A percentile compares a stretch with the other conserved stretches of the same genome.
Evolutionary conservation across 2,797 vertebrate genomes (phyloP).

Genomic region (Scleropages formosus): DNA sequence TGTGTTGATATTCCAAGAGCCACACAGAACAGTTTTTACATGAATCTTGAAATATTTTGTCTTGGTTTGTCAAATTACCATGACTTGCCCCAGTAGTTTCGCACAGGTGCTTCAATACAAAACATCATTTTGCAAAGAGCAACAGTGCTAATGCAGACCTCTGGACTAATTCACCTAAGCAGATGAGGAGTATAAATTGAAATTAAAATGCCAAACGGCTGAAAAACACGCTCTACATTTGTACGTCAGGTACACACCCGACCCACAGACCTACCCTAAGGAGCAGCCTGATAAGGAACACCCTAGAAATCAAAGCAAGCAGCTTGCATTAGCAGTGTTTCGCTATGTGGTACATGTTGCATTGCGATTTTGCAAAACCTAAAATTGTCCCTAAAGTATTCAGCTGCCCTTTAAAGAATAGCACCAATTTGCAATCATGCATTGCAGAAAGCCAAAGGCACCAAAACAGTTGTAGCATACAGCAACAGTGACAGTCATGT

Average conservation of each 20-base stretch:
- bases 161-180: not conserved
- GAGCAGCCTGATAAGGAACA: conserved; percentile 8
- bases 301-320: not conserved
- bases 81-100: not conserved
- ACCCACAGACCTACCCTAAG: not conserved
- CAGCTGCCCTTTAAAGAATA: not conserved
- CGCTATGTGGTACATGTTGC: conserved; percentile 1
- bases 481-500: not conserved
- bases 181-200: not conserved
- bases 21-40: not conserved
- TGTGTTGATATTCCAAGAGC: not conserved
- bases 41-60: not conserved
- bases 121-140: not conserved
- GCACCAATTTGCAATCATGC: not conserved
- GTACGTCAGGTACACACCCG: not conserved
- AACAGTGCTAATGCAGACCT: not conserved
- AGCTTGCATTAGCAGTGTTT: not conserved
- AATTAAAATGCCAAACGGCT: not conserved
- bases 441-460: conserved; percentile 8
- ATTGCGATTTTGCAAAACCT: not conserved
- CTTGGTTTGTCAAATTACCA: not conserved
- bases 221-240: not conserved
- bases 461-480: not conserved
- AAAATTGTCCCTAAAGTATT: conserved; percentile 10
- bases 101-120: not conserved